phyloP scores from a whole-genome alignment of 2,888 invertebrate genomes.

The Periphyllus acericola region DNA sequence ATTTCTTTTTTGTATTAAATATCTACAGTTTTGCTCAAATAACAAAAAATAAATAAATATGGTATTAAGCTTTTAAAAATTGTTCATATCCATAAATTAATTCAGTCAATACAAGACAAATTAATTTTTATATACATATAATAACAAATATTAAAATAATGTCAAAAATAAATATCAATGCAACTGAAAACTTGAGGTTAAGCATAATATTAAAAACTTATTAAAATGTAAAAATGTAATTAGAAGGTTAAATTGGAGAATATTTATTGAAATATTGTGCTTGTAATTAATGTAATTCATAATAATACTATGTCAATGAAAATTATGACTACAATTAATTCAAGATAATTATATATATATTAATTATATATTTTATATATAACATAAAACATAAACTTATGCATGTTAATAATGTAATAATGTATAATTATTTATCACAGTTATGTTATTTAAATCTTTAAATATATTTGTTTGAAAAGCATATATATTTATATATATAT shows the following conservation, averaged over 20 bases:
- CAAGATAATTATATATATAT: slow-evolving; percentile 20
- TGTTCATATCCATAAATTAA: slow-evolving; percentile 35
- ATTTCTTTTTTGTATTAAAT: background rate
- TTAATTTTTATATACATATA: slow-evolving; percentile 1
- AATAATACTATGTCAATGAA: slow-evolving; percentile 21
- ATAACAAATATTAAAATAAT: slow-evolving; percentile 40
- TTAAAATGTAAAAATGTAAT: slow-evolving; percentile 40
- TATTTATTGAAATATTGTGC: slow-evolving; percentile 22
- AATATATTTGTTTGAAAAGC: background rate
- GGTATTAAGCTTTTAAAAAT: slow-evolving; percentile 18
- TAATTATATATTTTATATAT: slow-evolving; percentile 13
- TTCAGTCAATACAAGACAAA: slow-evolving; percentile 33
- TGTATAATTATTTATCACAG: slow-evolving; percentile 58
- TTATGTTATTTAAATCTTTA: slow-evolving; percentile 57
- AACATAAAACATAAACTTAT: slow-evolving; percentile 42
- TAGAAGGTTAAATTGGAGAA: slow-evolving; percentile 21
- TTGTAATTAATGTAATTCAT: slow-evolving; percentile 28
- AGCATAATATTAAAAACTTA: slow-evolving; percentile 36
- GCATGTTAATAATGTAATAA: background rate
- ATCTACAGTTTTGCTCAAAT: slow-evolving; percentile 13
- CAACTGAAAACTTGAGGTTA: slow-evolving; percentile 41
- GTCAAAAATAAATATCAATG: slow-evolving; percentile 48
- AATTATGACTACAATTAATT: slow-evolving; percentile 42
- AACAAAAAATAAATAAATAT: background rate
- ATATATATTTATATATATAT: background rate